These are phyloP conservation scores for Chelidonichthys spinosus DNA, from an alignment of 2,797 vertebrate species.

Conservation along the genomic window DNA sequence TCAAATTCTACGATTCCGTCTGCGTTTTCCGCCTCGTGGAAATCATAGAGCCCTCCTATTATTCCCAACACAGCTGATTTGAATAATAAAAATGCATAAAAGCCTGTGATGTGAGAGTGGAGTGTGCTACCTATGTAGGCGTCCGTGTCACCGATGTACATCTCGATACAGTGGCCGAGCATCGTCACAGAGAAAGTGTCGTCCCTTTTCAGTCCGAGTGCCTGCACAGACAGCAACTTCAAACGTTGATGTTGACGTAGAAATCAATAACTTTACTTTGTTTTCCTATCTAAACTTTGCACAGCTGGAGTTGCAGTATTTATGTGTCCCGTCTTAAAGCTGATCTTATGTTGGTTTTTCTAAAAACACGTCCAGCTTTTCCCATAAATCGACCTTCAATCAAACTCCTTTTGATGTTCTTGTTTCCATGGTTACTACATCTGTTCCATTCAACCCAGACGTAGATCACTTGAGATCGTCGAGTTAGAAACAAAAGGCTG, in stretches of 20 bases:
- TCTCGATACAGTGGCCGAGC: constrained; percentile 99
- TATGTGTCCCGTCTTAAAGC: not conserved
- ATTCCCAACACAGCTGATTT: too few species aligned
- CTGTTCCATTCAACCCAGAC: not conserved
- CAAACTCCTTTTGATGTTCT: not conserved
- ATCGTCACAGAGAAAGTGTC: constrained; percentile 99
- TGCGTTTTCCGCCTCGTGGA: too few species aligned
- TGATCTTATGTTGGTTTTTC: not conserved
- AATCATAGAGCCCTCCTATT: too few species aligned
- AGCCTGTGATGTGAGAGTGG: too few species aligned
- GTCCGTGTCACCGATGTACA: constrained; percentile 99
- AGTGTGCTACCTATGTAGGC: constrained; percentile 92
- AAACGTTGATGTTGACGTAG: not conserved
- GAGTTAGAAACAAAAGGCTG: not conserved
- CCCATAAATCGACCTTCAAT: not conserved
- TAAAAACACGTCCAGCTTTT: not conserved
- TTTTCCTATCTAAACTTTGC: not conserved
- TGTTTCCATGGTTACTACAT: not conserved
- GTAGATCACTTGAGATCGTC: too few species aligned
- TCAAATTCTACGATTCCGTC: too few species aligned
- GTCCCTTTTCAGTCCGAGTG: constrained; percentile 96
- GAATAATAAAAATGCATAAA: too few species aligned
- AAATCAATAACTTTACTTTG: not conserved
- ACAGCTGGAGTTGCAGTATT: not conserved
- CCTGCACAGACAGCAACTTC: constrained; percentile 77